Conservation (phyloP, 2,113 vertebrate species). For the Lonchura striata region DNA sequence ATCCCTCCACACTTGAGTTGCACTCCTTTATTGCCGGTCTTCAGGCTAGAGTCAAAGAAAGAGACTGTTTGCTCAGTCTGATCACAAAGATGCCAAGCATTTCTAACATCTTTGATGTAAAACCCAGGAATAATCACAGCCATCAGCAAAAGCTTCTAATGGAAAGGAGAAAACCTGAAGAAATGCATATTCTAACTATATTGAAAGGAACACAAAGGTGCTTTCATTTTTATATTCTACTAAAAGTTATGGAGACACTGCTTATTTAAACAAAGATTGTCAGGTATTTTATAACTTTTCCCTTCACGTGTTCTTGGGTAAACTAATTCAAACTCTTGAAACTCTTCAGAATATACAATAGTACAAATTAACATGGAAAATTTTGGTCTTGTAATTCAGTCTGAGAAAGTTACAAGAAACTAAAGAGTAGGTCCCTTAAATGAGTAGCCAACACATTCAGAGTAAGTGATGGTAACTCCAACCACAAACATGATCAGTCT, state of each 20-base stretch:
- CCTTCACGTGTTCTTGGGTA: background rate
- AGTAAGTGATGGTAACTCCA: background rate
- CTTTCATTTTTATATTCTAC: background rate
- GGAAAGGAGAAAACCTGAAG: background rate
- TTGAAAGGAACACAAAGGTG: background rate
- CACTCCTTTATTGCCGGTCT: background rate
- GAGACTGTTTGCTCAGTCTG: background rate
- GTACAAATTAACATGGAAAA: background rate
- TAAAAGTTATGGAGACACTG: background rate
- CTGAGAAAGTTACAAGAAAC: background rate
- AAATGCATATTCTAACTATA: background rate
- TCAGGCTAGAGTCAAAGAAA: background rate
- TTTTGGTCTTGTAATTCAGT: background rate
- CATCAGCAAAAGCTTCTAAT: background rate
- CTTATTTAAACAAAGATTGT: background rate
- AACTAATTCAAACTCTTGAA: background rate
- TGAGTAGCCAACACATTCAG: background rate
- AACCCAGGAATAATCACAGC: background rate
- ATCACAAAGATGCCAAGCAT: background rate
- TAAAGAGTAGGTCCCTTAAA: background rate
- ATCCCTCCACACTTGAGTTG: background rate
- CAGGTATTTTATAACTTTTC: background rate
- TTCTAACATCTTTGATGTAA: background rate
- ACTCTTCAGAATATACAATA: background rate
- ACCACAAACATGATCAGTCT: background rate